These are phyloP conservation scores for Betta splendens DNA, from an alignment of 2,797 vertebrate species.

Conservation along the genomic window DNA sequence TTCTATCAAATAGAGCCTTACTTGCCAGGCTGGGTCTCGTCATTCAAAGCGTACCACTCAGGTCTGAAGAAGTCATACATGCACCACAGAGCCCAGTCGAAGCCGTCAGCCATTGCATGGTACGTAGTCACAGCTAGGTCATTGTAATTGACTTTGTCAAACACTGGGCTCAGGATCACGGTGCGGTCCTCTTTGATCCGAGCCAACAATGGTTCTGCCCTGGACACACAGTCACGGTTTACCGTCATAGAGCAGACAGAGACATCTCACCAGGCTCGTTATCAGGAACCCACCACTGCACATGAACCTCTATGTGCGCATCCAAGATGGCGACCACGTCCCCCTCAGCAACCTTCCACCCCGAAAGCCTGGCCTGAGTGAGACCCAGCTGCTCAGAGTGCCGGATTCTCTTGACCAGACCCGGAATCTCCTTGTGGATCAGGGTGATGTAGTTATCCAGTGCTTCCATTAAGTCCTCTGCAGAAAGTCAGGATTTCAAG, in stretches of 20 bases:
- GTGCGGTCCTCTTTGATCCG: conserved; percentile 82
- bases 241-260: neutral
- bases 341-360: conserved; percentile 76
- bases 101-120: conserved; percentile 55
- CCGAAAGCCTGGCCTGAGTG: conserved; percentile 79
- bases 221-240: conserved; percentile 28
- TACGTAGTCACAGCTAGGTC: conserved; percentile 71
- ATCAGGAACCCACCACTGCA: conserved; percentile 66
- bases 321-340: conserved; percentile 86
- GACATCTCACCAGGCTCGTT: neutral
- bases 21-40: conserved; percentile 78
- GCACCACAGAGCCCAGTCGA: conserved; percentile 86
- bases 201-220: conserved; percentile 84
- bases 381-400: conserved; percentile 79
- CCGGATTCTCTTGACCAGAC: conserved; percentile 70
- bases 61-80: conserved; percentile 71
- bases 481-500: neutral
- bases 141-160: conserved; percentile 79
- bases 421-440: conserved; percentile 64
- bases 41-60: conserved; percentile 76
- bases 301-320: conserved; percentile 83
- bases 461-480: conserved; percentile 73
- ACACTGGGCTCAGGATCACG: conserved; percentile 80
- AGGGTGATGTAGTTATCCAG: conserved; percentile 66
- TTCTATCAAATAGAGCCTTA: conserved; percentile 56